Conservation (phyloP, 2,888 invertebrate genomes). For the Oxycera nigricornis region DNA sequence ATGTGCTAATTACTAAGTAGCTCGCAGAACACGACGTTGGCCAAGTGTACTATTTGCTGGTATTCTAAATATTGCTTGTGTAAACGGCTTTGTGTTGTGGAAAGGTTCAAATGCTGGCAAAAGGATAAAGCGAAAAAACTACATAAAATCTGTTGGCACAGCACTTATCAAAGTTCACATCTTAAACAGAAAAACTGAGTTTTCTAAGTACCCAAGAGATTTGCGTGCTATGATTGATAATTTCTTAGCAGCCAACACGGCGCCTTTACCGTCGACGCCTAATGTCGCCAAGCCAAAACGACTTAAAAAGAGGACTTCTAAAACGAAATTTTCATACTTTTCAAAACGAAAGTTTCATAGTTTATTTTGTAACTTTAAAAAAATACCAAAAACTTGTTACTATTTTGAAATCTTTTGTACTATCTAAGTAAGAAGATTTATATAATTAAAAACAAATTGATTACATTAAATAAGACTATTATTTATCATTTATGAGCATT, state of each 20-base stretch:
- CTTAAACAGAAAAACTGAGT: background rate
- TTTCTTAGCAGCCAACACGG: background rate
- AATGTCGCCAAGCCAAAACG: background rate
- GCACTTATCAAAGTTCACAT: background rate
- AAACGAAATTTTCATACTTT: too few relatives aligned
- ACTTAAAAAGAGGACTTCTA: background rate
- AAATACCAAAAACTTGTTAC: background rate
- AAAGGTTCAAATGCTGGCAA: background rate
- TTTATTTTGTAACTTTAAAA: background rate
- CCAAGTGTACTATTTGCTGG: background rate
- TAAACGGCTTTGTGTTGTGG: background rate
- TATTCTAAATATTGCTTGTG: too few relatives aligned
- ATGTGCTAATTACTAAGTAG: background rate
- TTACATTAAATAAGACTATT: too few relatives aligned
- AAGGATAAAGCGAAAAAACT: background rate
- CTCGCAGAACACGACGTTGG: background rate
- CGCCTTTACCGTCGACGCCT: background rate
- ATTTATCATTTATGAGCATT: too few relatives aligned
- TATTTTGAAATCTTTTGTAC: background rate
- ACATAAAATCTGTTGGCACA: background rate
- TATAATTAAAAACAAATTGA: too few relatives aligned
- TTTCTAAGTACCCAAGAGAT: background rate
- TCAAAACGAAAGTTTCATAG: background rate
- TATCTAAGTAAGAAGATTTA: background rate
- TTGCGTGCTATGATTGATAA: background rate